A percentile compares a stretch with the other conserved stretches of the same genome.
Evolutionary conservation across 2,888 invertebrate genomes (phyloP).

Genomic region (Apomyelois bistriatella): DNA sequence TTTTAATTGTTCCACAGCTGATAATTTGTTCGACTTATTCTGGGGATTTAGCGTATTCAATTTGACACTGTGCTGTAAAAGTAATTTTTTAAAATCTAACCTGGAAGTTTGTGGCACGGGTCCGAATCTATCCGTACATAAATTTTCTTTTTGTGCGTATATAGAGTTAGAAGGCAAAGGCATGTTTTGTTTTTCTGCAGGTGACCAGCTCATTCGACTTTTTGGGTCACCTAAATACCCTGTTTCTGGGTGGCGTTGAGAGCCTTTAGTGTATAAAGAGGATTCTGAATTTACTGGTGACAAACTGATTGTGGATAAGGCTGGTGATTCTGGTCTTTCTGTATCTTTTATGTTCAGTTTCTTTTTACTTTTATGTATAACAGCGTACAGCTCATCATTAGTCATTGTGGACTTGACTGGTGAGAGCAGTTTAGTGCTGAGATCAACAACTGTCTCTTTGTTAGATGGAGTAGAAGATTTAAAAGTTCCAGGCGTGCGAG

Average conservation of each 20-base stretch:
- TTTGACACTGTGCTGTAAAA: conserved; percentile 88
- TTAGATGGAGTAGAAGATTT: conserved; percentile 85
- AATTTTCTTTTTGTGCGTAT: conserved; percentile 57
- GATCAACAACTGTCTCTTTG: conserved; percentile 71
- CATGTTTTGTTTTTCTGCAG: conserved; percentile 63
- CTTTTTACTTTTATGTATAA: conserved; percentile 88
- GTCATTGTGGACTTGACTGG: conserved; percentile 87
- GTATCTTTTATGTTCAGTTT: conserved; percentile 83
- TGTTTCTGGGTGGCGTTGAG: conserved; percentile 79
- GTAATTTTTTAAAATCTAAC: conserved; percentile 89
- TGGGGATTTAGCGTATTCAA: conserved; percentile 74
- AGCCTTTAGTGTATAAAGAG: conserved; percentile 60
- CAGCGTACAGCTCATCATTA: conserved; percentile 88
- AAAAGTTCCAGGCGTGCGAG: conserved; percentile 79
- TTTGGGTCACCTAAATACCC: conserved; percentile 80
- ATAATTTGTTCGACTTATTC: conserved; percentile 81
- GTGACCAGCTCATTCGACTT: conserved; percentile 83
- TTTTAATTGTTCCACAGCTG: conserved; percentile 90
- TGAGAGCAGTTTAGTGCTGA: conserved; percentile 77
- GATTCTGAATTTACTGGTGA: conserved; percentile 76
- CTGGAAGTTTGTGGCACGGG: conserved; percentile 86
- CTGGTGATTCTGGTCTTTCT: conserved; percentile 72
- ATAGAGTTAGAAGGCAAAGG: conserved; percentile 36
- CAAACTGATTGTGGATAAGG: conserved; percentile 63
- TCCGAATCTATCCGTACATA: conserved; percentile 83